Percentiles rank a stretch among this genome's conserved stretches.
Evolutionary conservation across 2,797 vertebrate species (phyloP).

Genomic region (Apogon talboti): DNA sequence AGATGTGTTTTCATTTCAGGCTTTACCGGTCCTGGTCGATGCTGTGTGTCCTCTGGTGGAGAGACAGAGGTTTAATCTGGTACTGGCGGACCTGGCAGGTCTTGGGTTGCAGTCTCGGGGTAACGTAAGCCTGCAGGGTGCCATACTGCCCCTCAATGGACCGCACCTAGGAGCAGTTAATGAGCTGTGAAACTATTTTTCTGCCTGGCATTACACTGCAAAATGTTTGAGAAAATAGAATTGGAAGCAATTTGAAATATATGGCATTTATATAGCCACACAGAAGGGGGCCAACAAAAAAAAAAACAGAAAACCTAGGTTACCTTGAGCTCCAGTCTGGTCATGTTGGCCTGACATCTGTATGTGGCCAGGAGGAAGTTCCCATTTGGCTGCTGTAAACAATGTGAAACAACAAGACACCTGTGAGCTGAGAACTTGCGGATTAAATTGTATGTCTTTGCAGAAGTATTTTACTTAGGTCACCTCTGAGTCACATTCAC

Average conservation of each 20-base stretch:
- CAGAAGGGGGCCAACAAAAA: background rate
- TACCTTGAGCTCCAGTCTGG: slow-evolving; percentile 96
- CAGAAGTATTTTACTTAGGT: slow-evolving; percentile 34
- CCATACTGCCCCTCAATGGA: slow-evolving; percentile 99
- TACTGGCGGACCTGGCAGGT: slow-evolving; percentile 97
- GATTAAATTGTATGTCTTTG: slow-evolving; percentile 7
- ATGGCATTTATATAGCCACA: background rate
- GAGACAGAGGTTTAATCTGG: slow-evolving; percentile 96
- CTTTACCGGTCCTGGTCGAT: slow-evolving; percentile 90
- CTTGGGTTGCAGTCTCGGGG: slow-evolving; percentile 96
- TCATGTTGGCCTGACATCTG: slow-evolving; percentile 97
- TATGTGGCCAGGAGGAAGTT: slow-evolving; percentile 99
- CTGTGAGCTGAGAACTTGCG: background rate
- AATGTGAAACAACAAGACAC: slow-evolving; percentile 21
- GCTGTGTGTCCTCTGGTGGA: slow-evolving; percentile 93
- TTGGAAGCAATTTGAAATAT: background rate
- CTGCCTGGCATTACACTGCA: background rate
- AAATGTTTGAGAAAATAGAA: background rate
- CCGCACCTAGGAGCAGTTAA: slow-evolving; percentile 84
- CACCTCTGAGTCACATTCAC: slow-evolving; percentile 97
- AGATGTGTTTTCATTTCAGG: too few relatives aligned
- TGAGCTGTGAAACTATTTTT: slow-evolving; percentile 15
- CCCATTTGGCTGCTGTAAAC: slow-evolving; percentile 87
- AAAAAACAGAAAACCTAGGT: slow-evolving; percentile 13
- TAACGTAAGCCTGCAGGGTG: slow-evolving; percentile 94